phyloP scores from a whole-genome alignment of 2,113 vertebrate species.

The Rallus limicola region DNA sequence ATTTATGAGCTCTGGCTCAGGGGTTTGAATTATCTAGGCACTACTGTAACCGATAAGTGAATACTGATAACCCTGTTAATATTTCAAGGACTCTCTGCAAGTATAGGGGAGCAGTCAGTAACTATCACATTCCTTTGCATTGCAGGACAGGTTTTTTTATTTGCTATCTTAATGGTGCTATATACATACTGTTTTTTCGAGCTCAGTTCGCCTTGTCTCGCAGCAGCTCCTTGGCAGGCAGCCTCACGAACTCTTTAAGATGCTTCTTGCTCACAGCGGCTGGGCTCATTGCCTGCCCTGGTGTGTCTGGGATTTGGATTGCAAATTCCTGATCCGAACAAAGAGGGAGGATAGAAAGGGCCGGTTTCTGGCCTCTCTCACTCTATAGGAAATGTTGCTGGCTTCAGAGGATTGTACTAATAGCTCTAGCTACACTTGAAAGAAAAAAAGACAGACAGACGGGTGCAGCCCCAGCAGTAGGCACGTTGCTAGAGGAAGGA shows the following conservation, averaged over 20 bases:
- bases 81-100: slow-evolving; percentile 51
- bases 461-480: neutral
- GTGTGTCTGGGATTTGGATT: slow-evolving; percentile 49
- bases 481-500: neutral
- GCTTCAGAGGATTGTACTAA: neutral
- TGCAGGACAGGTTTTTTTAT: slow-evolving; percentile 38
- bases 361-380: slow-evolving; percentile 23
- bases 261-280: slow-evolving; percentile 7
- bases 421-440: neutral
- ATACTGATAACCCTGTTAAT: slow-evolving; percentile 63
- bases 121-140: slow-evolving; percentile 44
- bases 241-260: neutral
- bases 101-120: neutral
- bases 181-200: neutral
- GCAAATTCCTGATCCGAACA: slow-evolving; percentile 47
- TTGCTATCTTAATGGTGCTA: slow-evolving; percentile 26
- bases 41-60: slow-evolving; percentile 40
- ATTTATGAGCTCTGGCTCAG: neutral
- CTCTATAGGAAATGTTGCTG: neutral
- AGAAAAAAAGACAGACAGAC: neutral
- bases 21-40: slow-evolving; percentile 31
- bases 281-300: slow-evolving; percentile 23
- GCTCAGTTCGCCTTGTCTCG: neutral
- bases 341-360: slow-evolving; percentile 23
- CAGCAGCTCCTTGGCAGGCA: slow-evolving; percentile 34